A percentile compares a stretch with the other conserved stretches of the same genome.
phyloP scores from a whole-genome alignment of 2,888 invertebrate species.

The Sipunculus nudus region DNA sequence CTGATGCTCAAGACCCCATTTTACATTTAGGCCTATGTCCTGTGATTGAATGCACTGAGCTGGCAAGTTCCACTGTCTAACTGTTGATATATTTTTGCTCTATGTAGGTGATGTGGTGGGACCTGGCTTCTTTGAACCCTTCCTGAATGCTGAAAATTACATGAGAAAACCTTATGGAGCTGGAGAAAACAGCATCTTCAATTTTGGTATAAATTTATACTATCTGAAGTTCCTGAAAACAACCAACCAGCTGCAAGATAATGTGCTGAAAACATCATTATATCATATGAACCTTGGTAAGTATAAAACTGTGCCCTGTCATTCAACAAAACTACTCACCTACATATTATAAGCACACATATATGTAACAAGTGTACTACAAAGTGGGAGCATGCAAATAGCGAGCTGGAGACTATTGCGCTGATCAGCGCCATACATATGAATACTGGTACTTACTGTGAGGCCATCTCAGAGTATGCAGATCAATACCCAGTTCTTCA shows the following conservation, averaged over 20 bases:
- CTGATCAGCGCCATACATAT: too few species aligned
- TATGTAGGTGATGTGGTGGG: conserved; percentile 70
- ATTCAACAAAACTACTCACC: background rate
- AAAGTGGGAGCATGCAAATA: too few species aligned
- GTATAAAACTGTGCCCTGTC: conserved; percentile 3
- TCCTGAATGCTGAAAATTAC: conserved; percentile 62
- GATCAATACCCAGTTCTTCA: too few species aligned
- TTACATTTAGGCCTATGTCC: too few species aligned
- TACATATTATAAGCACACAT: background rate
- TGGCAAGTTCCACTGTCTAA: too few species aligned
- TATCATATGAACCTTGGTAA: conserved; percentile 79
- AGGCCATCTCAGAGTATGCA: too few species aligned
- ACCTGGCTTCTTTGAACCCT: conserved; percentile 67
- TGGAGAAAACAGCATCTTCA: conserved; percentile 94
- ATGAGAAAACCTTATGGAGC: conserved; percentile 68
- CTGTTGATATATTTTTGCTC: conserved; percentile 72
- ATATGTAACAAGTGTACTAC: too few species aligned
- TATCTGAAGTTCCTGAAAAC: conserved; percentile 83
- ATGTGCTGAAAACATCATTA: conserved; percentile 81
- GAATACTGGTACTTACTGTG: too few species aligned
- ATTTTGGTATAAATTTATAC: conserved; percentile 93
- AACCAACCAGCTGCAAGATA: conserved; percentile 86
- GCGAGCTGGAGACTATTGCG: too few species aligned
- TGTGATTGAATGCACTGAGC: too few species aligned
- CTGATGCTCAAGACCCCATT: too few species aligned